Conservation (phyloP, 2,888 invertebrate genomes). For the Ochropacha duplaris region DNA sequence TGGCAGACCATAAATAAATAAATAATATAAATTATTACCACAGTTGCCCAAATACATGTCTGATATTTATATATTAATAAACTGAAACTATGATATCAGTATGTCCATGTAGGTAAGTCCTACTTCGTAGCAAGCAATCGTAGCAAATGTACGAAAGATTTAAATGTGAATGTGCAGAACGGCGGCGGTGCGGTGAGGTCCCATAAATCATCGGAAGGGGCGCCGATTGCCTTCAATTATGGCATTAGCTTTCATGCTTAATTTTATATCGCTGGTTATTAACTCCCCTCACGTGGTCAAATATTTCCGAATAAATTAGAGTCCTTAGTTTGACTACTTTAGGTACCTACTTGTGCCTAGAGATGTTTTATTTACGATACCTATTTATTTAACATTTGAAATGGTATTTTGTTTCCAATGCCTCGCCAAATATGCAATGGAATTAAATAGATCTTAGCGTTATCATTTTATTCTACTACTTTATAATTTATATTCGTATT, state of each 20-base stretch:
- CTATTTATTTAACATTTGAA: no score
- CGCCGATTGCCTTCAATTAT: slow-evolving; percentile 78
- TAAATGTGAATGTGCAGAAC: slow-evolving; percentile 49
- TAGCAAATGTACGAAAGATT: slow-evolving; percentile 62
- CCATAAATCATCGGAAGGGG: slow-evolving; percentile 76
- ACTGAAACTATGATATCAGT: slow-evolving; percentile 26
- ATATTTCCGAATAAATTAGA: slow-evolving; percentile 19
- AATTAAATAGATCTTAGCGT: no score
- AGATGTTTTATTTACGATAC: no score
- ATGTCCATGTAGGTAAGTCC: slow-evolving; percentile 23
- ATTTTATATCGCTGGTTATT: slow-evolving; percentile 63
- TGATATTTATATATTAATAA: slow-evolving; percentile 21
- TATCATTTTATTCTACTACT: no score
- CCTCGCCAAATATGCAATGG: no score
- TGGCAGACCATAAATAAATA: not conserved
- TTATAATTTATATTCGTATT: no score
- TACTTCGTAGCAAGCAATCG: slow-evolving; percentile 25
- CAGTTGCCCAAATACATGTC: not conserved
- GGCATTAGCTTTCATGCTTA: slow-evolving; percentile 78
- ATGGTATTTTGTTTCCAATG: no score
- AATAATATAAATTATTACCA: not conserved
- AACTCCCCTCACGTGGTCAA: slow-evolving; percentile 49
- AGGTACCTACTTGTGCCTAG: not conserved
- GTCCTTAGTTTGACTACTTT: not conserved
- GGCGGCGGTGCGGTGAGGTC: slow-evolving; percentile 24